Evolutionary conservation across 2,797 vertebrate species (phyloP), one percentile per base, ranked within the genome.

Genomic region (Acipenser ruthenus): DNA sequence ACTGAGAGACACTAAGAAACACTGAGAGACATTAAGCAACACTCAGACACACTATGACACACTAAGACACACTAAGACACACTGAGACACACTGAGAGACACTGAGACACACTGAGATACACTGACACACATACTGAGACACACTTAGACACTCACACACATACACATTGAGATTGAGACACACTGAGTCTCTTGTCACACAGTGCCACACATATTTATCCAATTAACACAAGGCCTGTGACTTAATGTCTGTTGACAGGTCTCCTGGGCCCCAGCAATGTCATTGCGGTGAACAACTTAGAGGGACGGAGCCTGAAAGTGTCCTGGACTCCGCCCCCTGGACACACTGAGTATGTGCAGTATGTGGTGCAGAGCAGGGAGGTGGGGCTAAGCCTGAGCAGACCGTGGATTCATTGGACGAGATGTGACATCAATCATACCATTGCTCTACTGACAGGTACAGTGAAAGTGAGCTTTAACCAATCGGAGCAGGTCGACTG

Each of bases 351-450:
- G 60, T 10, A 9, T 37, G 6, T 62, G 47, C 60, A 62, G 60
- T 62, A 23, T 18, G 18, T 62, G 8, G 60, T 62, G 13, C 60
- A 62, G 60, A n/a, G 60, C 13, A 62, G 8, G 47, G 18, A 62
- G 60, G 7, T 10, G 60, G 60, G 18, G 8, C 18, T 7, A n/a
- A 48, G 18, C 47, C 8, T 6, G 12, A 8, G 13, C 60, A 62
- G 23, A 37, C 23, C 23, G 7, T 10, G 60, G 6, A 10, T 62
- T 8, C 13, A 62, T 8, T 62, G 60, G 60, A 47, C 8, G 13
- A 62, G 60, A 12, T 5, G 8, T 1, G 23, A 62, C 60, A 18
- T 1, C 18, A 62, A 5, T 10, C 7, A 48, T 9, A 23, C 2
- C 4, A 12, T 9, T 18, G 11, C 60, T 18, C 1, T 48, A 6